Percentiles rank a stretch among this genome's conserved stretches.
These are phyloP conservation scores for Procambarus virginalis DNA, from an alignment of 1,140 invertebrate genomes.

Conservation along the genomic window DNA sequence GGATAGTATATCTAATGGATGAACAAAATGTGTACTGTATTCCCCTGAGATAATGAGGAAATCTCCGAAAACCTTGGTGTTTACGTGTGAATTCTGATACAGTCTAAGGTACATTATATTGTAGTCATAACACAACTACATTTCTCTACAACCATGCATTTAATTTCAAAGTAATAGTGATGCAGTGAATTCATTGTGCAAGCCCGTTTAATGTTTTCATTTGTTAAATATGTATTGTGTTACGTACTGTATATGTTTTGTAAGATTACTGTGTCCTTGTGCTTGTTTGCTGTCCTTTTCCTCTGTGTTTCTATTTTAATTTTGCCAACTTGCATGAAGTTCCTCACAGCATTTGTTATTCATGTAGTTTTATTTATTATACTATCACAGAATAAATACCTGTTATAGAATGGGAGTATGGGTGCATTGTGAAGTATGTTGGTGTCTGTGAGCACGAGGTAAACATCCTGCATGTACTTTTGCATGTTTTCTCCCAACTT, in stretches of 20 bases:
- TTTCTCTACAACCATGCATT: no score
- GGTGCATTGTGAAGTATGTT: neutral
- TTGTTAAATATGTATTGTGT: neutral
- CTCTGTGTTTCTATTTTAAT: neutral
- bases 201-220: no score
- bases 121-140: no score
- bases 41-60: no score
- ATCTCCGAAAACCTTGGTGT: no score
- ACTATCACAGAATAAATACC: neutral
- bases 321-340: conserved; percentile 8
- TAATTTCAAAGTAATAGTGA: no score
- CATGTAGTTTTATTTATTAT: neutral
- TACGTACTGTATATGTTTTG: neutral
- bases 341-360: neutral
- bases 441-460: neutral
- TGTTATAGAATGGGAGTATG: neutral
- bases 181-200: no score
- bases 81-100: no score
- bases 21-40: no score
- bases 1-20: no score
- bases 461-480: neutral
- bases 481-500: neutral
- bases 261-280: neutral
- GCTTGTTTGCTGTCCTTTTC: neutral
- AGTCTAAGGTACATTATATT: no score